These are phyloP conservation scores for Autographa gamma DNA, from an alignment of 2,888 invertebrate species.

Conservation along the genomic window DNA sequence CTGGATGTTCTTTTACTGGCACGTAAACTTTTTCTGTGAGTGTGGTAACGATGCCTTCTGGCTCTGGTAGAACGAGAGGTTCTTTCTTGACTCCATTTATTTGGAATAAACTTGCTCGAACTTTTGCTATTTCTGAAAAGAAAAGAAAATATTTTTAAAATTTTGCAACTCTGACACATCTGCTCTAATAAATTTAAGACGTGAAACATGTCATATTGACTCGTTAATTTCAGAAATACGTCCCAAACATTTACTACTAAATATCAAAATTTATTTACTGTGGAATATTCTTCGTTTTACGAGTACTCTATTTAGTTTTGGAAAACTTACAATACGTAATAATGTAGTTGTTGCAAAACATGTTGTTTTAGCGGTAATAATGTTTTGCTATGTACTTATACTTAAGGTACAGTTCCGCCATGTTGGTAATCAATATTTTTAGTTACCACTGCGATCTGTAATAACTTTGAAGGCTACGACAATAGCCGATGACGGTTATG, in stretches of 20 bases:
- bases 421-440: conserved; percentile 46
- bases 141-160: conserved; percentile 66
- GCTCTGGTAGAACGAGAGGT: conserved; percentile 96
- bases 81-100: conserved; percentile 99
- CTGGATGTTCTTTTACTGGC: conserved; percentile 99
- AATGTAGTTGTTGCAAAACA: conserved; percentile 22
- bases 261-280: conserved; percentile 76
- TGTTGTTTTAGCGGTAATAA: conserved; percentile 17
- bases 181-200: conserved; percentile 72
- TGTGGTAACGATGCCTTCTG: conserved; percentile 96
- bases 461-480: conserved; percentile 56
- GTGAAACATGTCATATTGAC: conserved; percentile 73
- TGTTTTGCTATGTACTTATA: conserved; percentile 16
- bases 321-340: conserved; percentile 51
- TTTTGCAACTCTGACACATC: conserved; percentile 55
- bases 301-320: conserved; percentile 58
- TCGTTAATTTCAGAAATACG: conserved; percentile 73
- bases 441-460: conserved; percentile 40
- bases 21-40: conserved; percentile 99
- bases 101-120: conserved; percentile 99
- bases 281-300: conserved; percentile 65
- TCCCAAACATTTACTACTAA: conserved; percentile 72
- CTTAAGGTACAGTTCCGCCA: conserved; percentile 9
- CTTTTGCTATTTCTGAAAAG: conserved; percentile 98
- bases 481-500: conserved; percentile 62